Percentiles rank a stretch among this genome's conserved stretches.
Conservation (phyloP, 2,888 invertebrate species). For the Acronicta aceris region DNA sequence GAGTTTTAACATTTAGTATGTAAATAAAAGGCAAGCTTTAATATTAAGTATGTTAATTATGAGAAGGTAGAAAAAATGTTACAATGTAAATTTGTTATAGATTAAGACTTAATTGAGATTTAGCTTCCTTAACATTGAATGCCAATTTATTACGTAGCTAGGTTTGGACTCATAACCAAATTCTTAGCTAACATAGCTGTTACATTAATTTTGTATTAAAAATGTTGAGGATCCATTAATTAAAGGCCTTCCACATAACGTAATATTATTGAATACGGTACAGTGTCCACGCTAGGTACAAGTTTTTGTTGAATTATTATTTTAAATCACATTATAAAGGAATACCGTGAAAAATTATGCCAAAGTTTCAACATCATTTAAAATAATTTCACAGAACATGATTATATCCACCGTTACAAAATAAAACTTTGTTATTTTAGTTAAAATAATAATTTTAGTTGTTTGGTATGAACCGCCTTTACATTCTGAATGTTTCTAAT, state of each 20-base stretch:
- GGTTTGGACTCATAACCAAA: conserved; percentile 44
- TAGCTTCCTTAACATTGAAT: conserved; percentile 73
- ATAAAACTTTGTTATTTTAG: conserved; percentile 51
- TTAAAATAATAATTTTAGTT: conserved; percentile 56
- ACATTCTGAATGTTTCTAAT: conserved; percentile 61
- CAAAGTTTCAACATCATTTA: conserved; percentile 55
- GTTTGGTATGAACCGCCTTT: conserved; percentile 68
- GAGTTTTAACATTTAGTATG: conserved; percentile 59
- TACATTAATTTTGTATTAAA: conserved; percentile 43
- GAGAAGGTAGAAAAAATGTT: conserved; percentile 77
- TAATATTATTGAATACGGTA: conserved; percentile 30
- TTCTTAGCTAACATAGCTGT: conserved; percentile 40
- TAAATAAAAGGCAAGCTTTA: conserved; percentile 83
- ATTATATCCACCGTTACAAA: conserved; percentile 54
- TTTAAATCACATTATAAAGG: conserved; percentile 53
- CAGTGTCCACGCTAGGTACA: conserved; percentile 29
- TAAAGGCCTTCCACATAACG: conserved; percentile 51
- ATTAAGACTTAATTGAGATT: conserved; percentile 72
- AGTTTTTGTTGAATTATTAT: conserved; percentile 49
- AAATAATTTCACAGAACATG: conserved; percentile 43
- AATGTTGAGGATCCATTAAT: conserved; percentile 46
- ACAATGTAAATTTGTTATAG: conserved; percentile 84
- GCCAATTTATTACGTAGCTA: conserved; percentile 65
- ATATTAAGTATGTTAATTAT: conserved; percentile 80
- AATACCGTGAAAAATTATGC: conserved; percentile 56